Percentiles rank a stretch among this genome's conserved stretches.
Evolutionary conservation across 1,140 invertebrate genomes (phyloP).

Genomic region (Saccostrea cuccullata): DNA sequence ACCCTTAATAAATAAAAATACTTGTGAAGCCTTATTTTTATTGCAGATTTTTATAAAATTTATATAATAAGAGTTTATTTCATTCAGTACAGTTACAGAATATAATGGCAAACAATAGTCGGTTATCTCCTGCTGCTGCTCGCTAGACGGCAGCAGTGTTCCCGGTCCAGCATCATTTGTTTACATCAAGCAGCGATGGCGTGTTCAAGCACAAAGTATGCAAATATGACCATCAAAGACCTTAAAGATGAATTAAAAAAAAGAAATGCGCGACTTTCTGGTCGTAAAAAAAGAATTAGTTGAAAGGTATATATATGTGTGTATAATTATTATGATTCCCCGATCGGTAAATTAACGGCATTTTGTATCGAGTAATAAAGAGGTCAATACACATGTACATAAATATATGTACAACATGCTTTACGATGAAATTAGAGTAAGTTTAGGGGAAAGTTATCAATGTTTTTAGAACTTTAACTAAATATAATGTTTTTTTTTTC

Average conservation of each 20-base stretch:
- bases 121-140: background rate
- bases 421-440: background rate
- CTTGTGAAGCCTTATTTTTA: too few relatives aligned
- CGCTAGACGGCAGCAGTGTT: background rate
- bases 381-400: background rate
- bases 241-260: slow-evolving; percentile 47
- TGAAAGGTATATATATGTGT: slow-evolving; percentile 44
- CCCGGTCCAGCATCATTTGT: background rate
- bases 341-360: background rate
- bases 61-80: too few relatives aligned
- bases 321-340: background rate
- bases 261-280: slow-evolving; percentile 46
- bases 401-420: slow-evolving; percentile 1
- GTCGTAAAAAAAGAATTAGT: slow-evolving; percentile 50
- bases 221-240: background rate
- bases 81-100: too few relatives aligned
- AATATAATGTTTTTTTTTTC: background rate
- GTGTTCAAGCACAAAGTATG: background rate
- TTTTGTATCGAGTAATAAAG: background rate
- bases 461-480: background rate
- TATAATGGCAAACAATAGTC: background rate
- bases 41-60: too few relatives aligned
- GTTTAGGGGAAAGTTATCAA: background rate
- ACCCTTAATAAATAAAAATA: too few relatives aligned
- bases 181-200: background rate